Base-by-base conservation (phyloP, 2,888 invertebrate genomes). In the Arrhopalites spinosus region DNA sequence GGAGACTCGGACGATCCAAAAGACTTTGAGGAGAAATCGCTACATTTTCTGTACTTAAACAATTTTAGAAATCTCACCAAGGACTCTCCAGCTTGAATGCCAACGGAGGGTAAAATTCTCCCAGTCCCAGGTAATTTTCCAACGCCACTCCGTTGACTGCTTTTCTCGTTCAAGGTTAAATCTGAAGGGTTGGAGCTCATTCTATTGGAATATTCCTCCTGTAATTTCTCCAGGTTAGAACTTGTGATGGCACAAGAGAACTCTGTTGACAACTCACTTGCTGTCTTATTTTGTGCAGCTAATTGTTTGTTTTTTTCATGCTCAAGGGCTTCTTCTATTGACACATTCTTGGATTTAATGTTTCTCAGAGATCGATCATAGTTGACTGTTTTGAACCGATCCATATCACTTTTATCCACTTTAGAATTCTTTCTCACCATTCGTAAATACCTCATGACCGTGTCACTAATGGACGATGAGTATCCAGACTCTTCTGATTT, bases 391-490 rank as follows among this genome's bases (percentile, higher is more conserved):
- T 94, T 94, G 84, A 94, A 95, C 70, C 92, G 89, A 84, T 93
- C 94, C 1, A 89, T 90, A 84, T 92, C 92, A 81, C 92, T 92
- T 1, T 91, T 90, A 85, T 94, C 93, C 13, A 92, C 90, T 83
- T 93, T 93, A 84, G 83, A 83, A 63, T 94, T 94, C 85, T 94
- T 94, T 47, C 94, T 88, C 8, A 93, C 94, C 94, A 94, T 94
- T 75, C 93, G 88, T 69, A 94, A 86, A 85, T 94, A 94, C 13
- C 94, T 88, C 85, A 94, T 94, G 78, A 94, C 93, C 0, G 93
- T 94, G 84, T 94, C 93, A 84, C 93, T 92, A 30, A 94, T 94
- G 0, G 93, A 94, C 78, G 93, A 93, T 0, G 93, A 93, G 0
- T 83, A 83, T 7, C 82, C 83, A 11, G 82, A 82, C 67, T 83